Evolutionary conservation across 2,113 vertebrate genomes (phyloP).

Genomic region (western clawed frog (Xenopus tropicalis)): UCB_Xtro_10.0 CM004449.2:69294001-69294500

Average conservation of each 20-base stretch:
- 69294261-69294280: neutral
- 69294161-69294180: too few relatives aligned
- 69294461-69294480: neutral
- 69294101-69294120: too few relatives aligned
- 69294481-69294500: too few relatives aligned
- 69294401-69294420: neutral
- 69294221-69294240: neutral
- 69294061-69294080: too few relatives aligned
- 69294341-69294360: neutral
- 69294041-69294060: too few relatives aligned
- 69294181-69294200: neutral
- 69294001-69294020: too few relatives aligned
- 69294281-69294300: neutral
- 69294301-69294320: neutral
- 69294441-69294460: neutral
- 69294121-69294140: too few relatives aligned
- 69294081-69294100: too few relatives aligned
- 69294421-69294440: neutral
- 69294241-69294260: neutral
- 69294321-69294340: conserved; percentile 1
- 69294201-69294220: neutral
- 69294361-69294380: neutral
- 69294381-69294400: neutral
- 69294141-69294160: too few relatives aligned
- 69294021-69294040: too few relatives aligned